phyloP scores from a whole-genome alignment of 1,140 invertebrate species.

The Drosophila jambulina region DNA sequence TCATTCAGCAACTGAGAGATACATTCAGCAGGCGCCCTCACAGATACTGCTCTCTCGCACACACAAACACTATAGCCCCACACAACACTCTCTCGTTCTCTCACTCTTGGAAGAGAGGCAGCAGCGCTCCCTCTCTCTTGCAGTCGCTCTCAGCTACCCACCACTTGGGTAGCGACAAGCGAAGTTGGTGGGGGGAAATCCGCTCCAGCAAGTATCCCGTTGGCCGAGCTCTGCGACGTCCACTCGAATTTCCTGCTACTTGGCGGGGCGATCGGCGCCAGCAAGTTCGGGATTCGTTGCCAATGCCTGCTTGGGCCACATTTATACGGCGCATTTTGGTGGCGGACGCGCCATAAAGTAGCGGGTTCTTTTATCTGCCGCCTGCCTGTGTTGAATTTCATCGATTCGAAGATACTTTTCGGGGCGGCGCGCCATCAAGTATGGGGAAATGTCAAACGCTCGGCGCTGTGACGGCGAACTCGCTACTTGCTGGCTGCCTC shows the following conservation, averaged over 20 bases:
- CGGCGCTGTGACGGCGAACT: conserved; percentile 59
- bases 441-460: conserved; percentile 83
- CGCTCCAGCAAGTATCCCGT: conserved; percentile 65
- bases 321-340: conserved; percentile 77
- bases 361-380: conserved; percentile 59
- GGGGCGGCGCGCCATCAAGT: conserved; percentile 82
- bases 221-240: conserved; percentile 12
- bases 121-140: conserved; percentile 7
- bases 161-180: conserved; percentile 54
- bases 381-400: conserved; percentile 47
- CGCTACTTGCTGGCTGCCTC: conserved; percentile 78
- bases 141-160: conserved; percentile 47
- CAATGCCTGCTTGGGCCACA: conserved; percentile 12
- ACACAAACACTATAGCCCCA: not conserved
- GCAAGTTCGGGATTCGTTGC: conserved; percentile 47
- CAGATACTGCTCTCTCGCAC: conserved; percentile 20
- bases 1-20: conserved; percentile 64
- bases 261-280: conserved; percentile 64
- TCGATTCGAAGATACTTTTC: conserved; percentile 66
- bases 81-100: conserved; percentile 9
- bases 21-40: conserved; percentile 47
- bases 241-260: conserved; percentile 55
- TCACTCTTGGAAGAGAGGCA: conserved; percentile 5
- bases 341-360: conserved; percentile 81
- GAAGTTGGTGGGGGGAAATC: conserved; percentile 61